Evolutionary conservation across 2,113 vertebrate species (phyloP).

Genomic region (Pyrgilauda ruficollis): DNA sequence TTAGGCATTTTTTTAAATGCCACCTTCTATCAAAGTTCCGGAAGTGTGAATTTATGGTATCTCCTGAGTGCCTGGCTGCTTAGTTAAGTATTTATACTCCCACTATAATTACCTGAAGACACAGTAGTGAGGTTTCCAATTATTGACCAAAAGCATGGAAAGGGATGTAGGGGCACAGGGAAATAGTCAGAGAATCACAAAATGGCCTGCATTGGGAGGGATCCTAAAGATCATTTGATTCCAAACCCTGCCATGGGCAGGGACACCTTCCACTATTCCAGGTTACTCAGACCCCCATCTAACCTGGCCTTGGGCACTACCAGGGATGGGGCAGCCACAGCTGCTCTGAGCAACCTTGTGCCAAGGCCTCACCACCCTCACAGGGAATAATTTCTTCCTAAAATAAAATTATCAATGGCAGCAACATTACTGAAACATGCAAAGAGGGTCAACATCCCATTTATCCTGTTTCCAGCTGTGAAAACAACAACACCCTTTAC

Average conservation of each 20-base stretch:
- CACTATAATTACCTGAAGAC: not conserved
- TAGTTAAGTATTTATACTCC: not conserved
- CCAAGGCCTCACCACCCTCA: not conserved
- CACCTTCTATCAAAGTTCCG: not conserved
- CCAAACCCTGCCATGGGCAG: not conserved
- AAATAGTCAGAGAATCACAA: not conserved
- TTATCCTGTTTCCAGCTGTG: not conserved
- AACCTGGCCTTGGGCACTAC: accelerated
- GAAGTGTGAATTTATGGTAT: not conserved
- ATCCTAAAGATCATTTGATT: not conserved
- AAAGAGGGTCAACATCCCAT: not conserved
- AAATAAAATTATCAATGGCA: not conserved
- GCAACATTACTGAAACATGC: not conserved
- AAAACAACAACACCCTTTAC: not conserved
- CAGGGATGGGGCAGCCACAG: not conserved
- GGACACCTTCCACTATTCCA: not conserved
- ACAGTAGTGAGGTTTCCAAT: not conserved
- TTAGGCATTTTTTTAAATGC: not conserved
- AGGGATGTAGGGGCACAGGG: not conserved
- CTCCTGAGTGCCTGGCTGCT: not conserved
- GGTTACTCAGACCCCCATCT: not conserved
- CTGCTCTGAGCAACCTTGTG: not conserved
- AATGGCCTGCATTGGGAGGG: not conserved
- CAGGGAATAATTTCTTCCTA: not conserved
- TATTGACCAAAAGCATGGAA: not conserved